Percentiles rank a stretch among this genome's conserved stretches.
These are phyloP conservation scores for Urocyon cinereoargenteus DNA, from an alignment of 2,797 vertebrate genomes.

Conservation along the genomic window DNA sequence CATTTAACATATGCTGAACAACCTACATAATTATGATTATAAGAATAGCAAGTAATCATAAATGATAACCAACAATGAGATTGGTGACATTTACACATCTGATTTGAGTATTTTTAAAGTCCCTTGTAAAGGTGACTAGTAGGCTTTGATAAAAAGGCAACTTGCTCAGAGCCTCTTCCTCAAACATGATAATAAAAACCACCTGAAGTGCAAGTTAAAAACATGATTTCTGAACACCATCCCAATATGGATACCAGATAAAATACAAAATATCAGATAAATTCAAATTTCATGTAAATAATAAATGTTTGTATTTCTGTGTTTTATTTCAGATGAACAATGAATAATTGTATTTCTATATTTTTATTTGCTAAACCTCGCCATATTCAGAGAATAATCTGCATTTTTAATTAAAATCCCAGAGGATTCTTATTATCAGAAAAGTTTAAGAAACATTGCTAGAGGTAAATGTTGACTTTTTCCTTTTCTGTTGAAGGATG, in stretches of 20 bases:
- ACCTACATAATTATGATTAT: neutral
- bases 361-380: neutral
- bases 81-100: neutral
- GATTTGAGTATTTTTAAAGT: slow-evolving; percentile 13
- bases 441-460: neutral
- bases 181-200: neutral
- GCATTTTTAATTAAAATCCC: neutral
- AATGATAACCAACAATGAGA: neutral
- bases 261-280: neutral
- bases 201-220: neutral
- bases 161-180: neutral
- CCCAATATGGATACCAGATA: neutral
- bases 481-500: neutral
- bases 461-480: neutral
- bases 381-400: neutral
- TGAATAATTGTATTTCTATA: neutral
- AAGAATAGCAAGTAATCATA: neutral
- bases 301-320: neutral
- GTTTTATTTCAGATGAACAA: slow-evolving; percentile 1
- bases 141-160: neutral
- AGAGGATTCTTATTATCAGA: neutral
- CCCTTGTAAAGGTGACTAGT: neutral
- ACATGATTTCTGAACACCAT: neutral
- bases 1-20: neutral
- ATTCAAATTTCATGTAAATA: slow-evolving; percentile 25